Base-by-base conservation (phyloP, 2,888 invertebrate genomes). In the Parnassius glacialis region DNA sequence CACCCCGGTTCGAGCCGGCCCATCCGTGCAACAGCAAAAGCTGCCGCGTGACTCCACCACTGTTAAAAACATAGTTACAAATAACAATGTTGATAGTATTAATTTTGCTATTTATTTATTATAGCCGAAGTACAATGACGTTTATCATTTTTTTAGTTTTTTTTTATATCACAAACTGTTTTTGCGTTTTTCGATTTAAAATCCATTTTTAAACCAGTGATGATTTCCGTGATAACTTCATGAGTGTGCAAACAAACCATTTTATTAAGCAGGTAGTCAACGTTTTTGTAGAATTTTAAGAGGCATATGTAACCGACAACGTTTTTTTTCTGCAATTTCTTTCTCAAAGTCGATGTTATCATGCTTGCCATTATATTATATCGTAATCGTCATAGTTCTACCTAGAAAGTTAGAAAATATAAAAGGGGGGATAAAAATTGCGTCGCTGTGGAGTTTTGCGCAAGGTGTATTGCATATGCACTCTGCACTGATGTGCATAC, bases 391-490 rank as follows among this genome's bases (percentile, higher is more conserved):
- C 34, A 34, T 48, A 59, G 61, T 59, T 57, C 61, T 53, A 55
- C 58, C 63, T 62, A 64, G 51, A 63, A 60, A 57, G 61, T 60
- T 62, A 59, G 59, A 63, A 65, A 65, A 52, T 61, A 63, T 64
- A 56, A 20, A 20, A 58, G 54, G 20, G 50, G 56, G 56, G 64
- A 68, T 65, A 66, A 69, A 70, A 68, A 69, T 66, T 60, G 54
- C 60, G 61, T 68, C 55, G 73, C 67, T 67, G 65, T 48, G 1
- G 48, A 59, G 59, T 62, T 57, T 85, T 81, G 74, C 72, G 79
- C 76, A 84, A 84, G 65, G 65, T 55, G 65, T 70, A 72, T 79
- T 76, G 74, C 74, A 78, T 80, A 74, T 77, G 74, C 77, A 75
- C 66, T 75, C 58, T 65, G 68, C 67, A 65, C 64, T 65, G 75